phyloP scores from a whole-genome alignment of 1,140 invertebrate species.

The Thaumetopoea pityocampa region DNA sequence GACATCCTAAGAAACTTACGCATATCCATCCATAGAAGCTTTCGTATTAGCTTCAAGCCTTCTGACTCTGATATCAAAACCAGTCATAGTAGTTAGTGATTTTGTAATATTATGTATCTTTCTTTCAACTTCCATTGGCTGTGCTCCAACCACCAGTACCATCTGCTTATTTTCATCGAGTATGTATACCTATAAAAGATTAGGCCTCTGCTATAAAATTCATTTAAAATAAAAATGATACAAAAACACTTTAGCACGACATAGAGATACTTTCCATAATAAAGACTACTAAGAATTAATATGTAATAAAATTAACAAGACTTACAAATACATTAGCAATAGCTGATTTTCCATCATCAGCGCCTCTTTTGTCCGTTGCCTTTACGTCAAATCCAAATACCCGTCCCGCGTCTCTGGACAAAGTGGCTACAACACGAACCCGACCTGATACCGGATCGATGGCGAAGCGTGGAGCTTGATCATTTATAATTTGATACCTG shows the following conservation, averaged over 20 bases:
- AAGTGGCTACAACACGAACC: conserved; percentile 82
- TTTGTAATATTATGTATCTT: conserved; percentile 83
- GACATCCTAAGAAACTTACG: no score
- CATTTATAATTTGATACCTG: conserved; percentile 86
- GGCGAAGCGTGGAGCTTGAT: conserved; percentile 81
- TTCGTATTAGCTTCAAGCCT: conserved; percentile 83
- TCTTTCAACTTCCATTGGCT: conserved; percentile 84
- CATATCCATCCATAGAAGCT: conserved; percentile 74
- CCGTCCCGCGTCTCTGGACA: conserved; percentile 80
- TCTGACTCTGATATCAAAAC: conserved; percentile 85
- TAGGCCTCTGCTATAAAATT: no score
- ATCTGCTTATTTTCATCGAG: conserved; percentile 88
- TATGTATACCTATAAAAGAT: conserved; percentile 82
- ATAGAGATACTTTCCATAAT: neutral
- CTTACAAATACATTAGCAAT: conserved; percentile 90
- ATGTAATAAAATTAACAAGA: conserved; percentile 31
- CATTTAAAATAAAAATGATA: no score
- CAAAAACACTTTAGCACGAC: no score
- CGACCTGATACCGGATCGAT: conserved; percentile 85
- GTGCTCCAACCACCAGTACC: conserved; percentile 84
- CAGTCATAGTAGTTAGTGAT: conserved; percentile 82
- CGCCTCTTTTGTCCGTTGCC: conserved; percentile 86
- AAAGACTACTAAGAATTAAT: neutral
- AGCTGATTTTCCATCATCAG: conserved; percentile 85
- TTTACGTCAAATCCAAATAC: conserved; percentile 93